A percentile compares a stretch with the other conserved stretches of the same genome.
Conservation (phyloP, 2,888 invertebrate species). For the Lottia scabra region DNA sequence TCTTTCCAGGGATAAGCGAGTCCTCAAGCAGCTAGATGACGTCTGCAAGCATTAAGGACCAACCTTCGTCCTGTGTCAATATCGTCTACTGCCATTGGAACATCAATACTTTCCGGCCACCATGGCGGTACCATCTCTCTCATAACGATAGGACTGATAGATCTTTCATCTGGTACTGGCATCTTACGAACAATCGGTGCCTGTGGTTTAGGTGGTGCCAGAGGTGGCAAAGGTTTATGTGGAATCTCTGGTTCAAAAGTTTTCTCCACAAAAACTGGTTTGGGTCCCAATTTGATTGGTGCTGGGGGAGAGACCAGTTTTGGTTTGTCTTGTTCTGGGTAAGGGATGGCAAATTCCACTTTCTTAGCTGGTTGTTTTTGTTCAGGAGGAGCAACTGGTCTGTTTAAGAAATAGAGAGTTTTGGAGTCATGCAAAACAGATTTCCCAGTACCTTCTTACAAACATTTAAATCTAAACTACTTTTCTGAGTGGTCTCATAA, state of each 20-base stretch:
- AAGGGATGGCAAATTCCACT: slow-evolving; percentile 12
- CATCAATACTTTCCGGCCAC: slow-evolving; percentile 30
- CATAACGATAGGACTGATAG: slow-evolving; percentile 10
- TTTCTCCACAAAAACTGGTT: too few species aligned
- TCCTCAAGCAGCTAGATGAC: too few species aligned
- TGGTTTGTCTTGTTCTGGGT: slow-evolving; percentile 12
- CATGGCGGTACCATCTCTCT: slow-evolving; percentile 24
- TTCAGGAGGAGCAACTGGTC: slow-evolving; percentile 22
- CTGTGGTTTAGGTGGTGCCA: slow-evolving; percentile 14
- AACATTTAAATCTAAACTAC: too few species aligned
- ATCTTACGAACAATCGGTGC: slow-evolving; percentile 22
- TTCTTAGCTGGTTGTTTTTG: slow-evolving; percentile 8
- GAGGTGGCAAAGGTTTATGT: slow-evolving; percentile 9
- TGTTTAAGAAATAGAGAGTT: not conserved
- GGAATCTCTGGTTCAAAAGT: not conserved
- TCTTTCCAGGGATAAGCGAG: too few species aligned
- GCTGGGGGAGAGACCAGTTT: slow-evolving; percentile 5
- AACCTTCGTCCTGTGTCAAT: not conserved
- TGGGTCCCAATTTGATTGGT: not conserved
- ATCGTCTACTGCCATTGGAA: slow-evolving; percentile 22
- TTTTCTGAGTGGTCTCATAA: too few species aligned
- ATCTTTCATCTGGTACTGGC: slow-evolving; percentile 15
- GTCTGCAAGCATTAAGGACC: not conserved
- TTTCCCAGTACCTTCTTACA: too few species aligned
- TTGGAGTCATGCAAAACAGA: too few species aligned